Evolutionary conservation across 2,797 vertebrate species (phyloP).

Genomic region (Coccyzus lansbergi): DNA sequence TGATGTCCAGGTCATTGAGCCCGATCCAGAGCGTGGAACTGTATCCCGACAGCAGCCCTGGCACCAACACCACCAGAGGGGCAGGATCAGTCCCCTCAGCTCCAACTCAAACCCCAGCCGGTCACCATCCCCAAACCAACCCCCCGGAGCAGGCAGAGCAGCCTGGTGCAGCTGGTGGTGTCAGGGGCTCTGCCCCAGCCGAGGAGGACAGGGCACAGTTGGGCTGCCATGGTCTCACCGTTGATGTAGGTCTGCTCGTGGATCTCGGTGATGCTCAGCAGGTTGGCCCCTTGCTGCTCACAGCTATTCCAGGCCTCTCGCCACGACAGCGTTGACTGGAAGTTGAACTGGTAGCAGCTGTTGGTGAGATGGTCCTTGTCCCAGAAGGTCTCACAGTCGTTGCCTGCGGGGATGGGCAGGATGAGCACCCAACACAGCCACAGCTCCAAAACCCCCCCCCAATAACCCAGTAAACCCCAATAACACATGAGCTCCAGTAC

Average conservation of each 20-base stretch:
- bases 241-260: constrained; percentile 98
- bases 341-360: constrained; percentile 99
- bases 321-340: constrained; percentile 94
- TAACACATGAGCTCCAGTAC: neutral
- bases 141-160: neutral
- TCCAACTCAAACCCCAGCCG: neutral
- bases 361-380: constrained; percentile 92
- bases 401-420: constrained; percentile 72
- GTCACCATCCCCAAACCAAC: neutral
- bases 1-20: constrained; percentile 94
- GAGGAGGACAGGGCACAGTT: neutral
- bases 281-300: constrained; percentile 92
- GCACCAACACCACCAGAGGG: neutral
- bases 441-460: neutral
- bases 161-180: neutral
- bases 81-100: neutral
- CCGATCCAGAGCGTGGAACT: constrained; percentile 95
- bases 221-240: constrained; percentile 74
- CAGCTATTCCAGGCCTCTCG: constrained; percentile 94
- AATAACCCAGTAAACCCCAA: no score
- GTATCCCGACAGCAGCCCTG: constrained; percentile 91
- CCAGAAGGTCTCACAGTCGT: constrained; percentile 95
- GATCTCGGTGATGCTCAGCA: constrained; percentile 95
- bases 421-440: neutral
- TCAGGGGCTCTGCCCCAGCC: neutral